These are phyloP conservation scores for Campoplex nolae DNA, from an alignment of 2,888 invertebrate species.

Conservation along the genomic window DNA sequence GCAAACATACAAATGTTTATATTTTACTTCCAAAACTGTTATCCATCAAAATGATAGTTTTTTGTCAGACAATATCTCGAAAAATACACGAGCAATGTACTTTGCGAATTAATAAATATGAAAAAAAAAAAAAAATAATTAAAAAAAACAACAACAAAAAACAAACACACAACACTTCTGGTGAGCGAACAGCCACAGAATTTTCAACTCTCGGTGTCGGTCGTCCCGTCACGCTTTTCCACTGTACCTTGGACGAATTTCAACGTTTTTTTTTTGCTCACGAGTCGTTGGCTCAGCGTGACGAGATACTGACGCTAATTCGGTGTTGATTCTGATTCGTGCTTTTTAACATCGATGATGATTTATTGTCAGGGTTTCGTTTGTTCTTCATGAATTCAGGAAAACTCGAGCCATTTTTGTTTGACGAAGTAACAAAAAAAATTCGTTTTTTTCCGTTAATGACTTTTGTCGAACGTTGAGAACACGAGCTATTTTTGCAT, in stretches of 20 bases:
- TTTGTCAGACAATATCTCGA: constrained; percentile 41
- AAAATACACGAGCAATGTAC: constrained; percentile 57
- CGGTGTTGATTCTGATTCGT: constrained; percentile 49
- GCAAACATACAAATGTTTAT: constrained; percentile 42
- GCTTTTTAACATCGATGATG: constrained; percentile 11
- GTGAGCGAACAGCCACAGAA: constrained; percentile 52
- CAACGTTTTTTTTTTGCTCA: neutral
- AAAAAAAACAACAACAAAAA: constrained; percentile 71
- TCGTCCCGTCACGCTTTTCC: constrained; percentile 50
- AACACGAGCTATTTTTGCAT: constrained; percentile 26
- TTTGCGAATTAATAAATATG: constrained; percentile 64
- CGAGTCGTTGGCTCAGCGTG: constrained; percentile 32
- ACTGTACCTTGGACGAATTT: constrained; percentile 4
- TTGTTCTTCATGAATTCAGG: constrained; percentile 6
- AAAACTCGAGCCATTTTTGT: constrained; percentile 2
- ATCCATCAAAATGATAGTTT: constrained; percentile 17
- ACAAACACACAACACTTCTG: constrained; percentile 75
- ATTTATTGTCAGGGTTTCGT: neutral
- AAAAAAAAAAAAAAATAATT: constrained; percentile 51
- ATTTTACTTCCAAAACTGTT: constrained; percentile 46
- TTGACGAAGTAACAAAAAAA: neutral
- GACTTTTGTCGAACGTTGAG: constrained; percentile 28
- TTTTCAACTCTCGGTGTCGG: constrained; percentile 41
- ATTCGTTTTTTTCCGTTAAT: constrained; percentile 47
- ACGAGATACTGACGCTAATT: constrained; percentile 36